Conservation (phyloP, 2,888 invertebrate species). For the Synanthedon tipuliformis region DNA sequence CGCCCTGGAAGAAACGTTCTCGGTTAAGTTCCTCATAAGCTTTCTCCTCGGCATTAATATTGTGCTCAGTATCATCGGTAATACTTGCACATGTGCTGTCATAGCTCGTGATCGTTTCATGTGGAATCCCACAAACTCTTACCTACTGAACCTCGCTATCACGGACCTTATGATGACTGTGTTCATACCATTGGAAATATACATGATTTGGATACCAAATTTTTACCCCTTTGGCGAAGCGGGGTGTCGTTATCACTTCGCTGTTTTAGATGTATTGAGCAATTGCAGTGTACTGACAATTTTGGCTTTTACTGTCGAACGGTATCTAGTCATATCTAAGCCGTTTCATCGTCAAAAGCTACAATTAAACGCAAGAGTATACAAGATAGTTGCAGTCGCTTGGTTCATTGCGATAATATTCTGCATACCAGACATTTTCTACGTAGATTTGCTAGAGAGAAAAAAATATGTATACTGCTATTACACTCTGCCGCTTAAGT, state of each 20-base stretch:
- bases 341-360: conserved; percentile 85
- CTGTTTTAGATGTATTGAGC: conserved; percentile 83
- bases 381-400: conserved; percentile 75
- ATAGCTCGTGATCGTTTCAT: conserved; percentile 79
- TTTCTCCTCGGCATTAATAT: conserved; percentile 74
- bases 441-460: conserved; percentile 39
- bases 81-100: conserved; percentile 81
- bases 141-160: conserved; percentile 81
- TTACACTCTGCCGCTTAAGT: conserved; percentile 27
- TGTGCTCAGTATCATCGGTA: conserved; percentile 78
- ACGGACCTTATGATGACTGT: conserved; percentile 79
- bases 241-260: conserved; percentile 79
- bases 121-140: conserved; percentile 87
- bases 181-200: conserved; percentile 83
- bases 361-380: conserved; percentile 81
- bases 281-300: conserved; percentile 87
- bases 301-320: conserved; percentile 87
- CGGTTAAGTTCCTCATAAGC: conserved; percentile 63
- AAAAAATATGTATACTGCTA: conserved; percentile 48
- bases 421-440: conserved; percentile 74
- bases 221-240: conserved; percentile 81
- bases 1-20: conserved; percentile 58
- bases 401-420: conserved; percentile 81
- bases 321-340: conserved; percentile 86
- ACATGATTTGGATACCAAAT: conserved; percentile 79